Conservation (phyloP, 2,113 vertebrate genomes). For the Haemorhous mexicanus region DNA sequence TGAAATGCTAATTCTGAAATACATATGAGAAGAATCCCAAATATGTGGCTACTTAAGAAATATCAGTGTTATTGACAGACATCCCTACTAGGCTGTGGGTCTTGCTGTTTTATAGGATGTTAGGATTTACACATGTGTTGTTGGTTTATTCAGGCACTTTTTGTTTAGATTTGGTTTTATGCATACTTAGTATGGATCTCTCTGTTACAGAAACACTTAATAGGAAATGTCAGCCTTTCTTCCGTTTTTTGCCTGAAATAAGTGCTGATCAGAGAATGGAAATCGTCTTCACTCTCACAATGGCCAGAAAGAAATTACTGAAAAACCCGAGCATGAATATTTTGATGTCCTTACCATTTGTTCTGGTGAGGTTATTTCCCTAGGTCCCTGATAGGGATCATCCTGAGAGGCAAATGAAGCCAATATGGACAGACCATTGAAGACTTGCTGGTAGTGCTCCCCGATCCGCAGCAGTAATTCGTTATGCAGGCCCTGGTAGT, state of each 20-base stretch:
- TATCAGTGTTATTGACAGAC: background rate
- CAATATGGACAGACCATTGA: conserved; percentile 95
- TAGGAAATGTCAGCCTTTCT: background rate
- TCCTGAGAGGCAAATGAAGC: conserved; percentile 93
- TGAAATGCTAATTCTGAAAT: background rate
- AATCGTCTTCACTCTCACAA: background rate
- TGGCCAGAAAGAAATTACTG: background rate
- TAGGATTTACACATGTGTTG: background rate
- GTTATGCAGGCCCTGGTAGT: conserved; percentile 97
- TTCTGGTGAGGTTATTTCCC: conserved; percentile 87
- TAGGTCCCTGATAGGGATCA: conserved; percentile 88
- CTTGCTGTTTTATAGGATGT: background rate
- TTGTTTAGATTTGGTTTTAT: background rate
- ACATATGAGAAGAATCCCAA: background rate
- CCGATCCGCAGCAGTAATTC: conserved; percentile 91
- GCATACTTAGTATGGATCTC: background rate
- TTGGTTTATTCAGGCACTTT: background rate
- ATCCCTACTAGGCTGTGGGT: background rate
- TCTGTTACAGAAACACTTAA: background rate
- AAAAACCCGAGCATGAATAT: background rate
- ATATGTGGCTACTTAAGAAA: background rate
- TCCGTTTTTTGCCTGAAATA: background rate
- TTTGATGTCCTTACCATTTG: conserved; percentile 79
- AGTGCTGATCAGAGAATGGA: background rate
- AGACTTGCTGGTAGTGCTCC: conserved; percentile 96